These are phyloP conservation scores for Lerema accius DNA, from an alignment of 1,140 invertebrate species.

Conservation along the genomic window DNA sequence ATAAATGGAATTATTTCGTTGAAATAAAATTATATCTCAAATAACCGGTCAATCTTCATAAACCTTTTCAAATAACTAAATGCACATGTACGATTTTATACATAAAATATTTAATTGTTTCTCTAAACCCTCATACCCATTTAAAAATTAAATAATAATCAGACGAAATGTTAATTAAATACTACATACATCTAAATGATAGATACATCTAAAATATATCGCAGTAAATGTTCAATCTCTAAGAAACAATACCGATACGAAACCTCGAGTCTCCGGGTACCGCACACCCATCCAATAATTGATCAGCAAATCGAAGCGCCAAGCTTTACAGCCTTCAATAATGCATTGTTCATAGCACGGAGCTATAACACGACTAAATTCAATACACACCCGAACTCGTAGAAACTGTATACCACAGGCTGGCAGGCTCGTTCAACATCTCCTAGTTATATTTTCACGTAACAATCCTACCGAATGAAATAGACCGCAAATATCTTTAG, in stretches of 20 bases:
- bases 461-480: constrained; percentile 5
- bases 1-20: no score
- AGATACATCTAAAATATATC: background rate
- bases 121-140: no score
- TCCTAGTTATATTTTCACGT: background rate
- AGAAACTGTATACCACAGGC: background rate
- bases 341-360: constrained; percentile 20
- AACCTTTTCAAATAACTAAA: no score
- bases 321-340: constrained; percentile 26
- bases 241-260: background rate
- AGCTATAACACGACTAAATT: constrained; percentile 15
- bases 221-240: background rate
- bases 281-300: constrained; percentile 25
- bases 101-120: no score
- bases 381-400: constrained; percentile 1
- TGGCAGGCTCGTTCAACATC: background rate
- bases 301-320: constrained; percentile 20
- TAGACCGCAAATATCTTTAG: constrained; percentile 4
- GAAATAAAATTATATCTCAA: no score
- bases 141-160: no score
- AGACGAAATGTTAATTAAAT: no score
- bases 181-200: no score
- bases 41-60: no score
- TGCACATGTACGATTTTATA: no score
- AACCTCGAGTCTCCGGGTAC: background rate